Evolutionary conservation across 1,140 invertebrate genomes (phyloP), one percentile per base, ranked within the genome.

Genomic region (Polyergus mexicanus): DNA sequence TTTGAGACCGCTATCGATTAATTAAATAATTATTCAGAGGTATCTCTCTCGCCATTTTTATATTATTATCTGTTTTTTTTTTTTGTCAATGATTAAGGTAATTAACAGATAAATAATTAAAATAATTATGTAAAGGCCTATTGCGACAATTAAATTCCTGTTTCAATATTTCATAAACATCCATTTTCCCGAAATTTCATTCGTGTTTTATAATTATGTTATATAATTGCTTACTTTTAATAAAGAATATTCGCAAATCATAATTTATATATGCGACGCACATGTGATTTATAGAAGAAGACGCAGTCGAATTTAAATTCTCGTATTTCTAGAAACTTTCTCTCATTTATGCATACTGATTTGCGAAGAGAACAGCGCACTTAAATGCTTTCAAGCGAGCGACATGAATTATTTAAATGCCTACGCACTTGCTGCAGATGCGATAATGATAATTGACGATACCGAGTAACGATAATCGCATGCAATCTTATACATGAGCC

Each of bases 401-500:
- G 80, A 62, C 62, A 89, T 89, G 89, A 90, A 90, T 90, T 87
- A 90, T 90, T 90, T 80, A 87, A 80, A 76, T 60, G 78, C 85
- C 51, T n/a, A 16, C 6, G 60, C 76, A 63, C 54, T 71, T 68
- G 80, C 54, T 65, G 66, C 66, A 71, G 72, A 66, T 88, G 72
- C 80, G 77, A 78, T 89, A 89, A 89, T 86, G 78, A 89, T 86
- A 89, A 89, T 88, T 87, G 62, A 83, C 77, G 72, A 86, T 84
- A 47, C 54, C 35, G 51, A 54, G 66, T 78, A 86, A 89, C 75
- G 88, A 89, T 89, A 89, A 89, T 71, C 65, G 83, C 75, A 76
- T 77, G 84, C 84, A 44, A 89, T 83, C 76, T 71, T 81, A 77
- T 56, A 74, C 62, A 58, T 89, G 72, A 51, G 32, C n/a, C 41